A percentile compares a stretch with the other conserved stretches of the same genome.
phyloP scores from a whole-genome alignment of 2,888 invertebrate species.

The Linnaemya tessellans region DNA sequence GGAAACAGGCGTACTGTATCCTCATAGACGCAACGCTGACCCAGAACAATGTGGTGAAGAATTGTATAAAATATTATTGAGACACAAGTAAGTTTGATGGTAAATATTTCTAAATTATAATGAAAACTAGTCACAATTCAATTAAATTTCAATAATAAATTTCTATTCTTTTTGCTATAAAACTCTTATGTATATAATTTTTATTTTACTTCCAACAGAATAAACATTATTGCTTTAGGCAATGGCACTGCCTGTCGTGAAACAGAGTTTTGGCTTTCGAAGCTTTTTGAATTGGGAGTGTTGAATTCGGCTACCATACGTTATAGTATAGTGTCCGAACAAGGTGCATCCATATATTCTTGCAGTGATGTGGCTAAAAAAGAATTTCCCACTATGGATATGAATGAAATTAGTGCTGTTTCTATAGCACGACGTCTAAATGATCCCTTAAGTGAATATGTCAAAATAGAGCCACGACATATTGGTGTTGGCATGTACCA shows the following conservation, averaged over 20 bases:
- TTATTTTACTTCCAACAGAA: conserved; percentile 84
- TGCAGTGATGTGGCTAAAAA: conserved; percentile 92
- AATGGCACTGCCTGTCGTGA: conserved; percentile 96
- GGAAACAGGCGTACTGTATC: conserved; percentile 88
- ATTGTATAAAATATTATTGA: conserved; percentile 84
- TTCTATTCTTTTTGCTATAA: too few relatives aligned
- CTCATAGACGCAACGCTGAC: conserved; percentile 84
- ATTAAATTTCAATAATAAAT: neutral
- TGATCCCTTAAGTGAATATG: conserved; percentile 95
- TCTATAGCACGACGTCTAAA: conserved; percentile 94
- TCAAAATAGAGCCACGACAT: conserved; percentile 96
- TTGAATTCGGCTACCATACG: conserved; percentile 85
- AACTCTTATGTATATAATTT: neutral
- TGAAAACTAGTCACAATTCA: neutral
- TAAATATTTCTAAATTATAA: neutral
- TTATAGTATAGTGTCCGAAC: conserved; percentile 93
- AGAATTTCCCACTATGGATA: conserved; percentile 93
- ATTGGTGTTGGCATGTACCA: conserved; percentile 98
- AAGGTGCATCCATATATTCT: conserved; percentile 96
- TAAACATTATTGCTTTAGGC: conserved; percentile 93
- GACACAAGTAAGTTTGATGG: conserved; percentile 84
- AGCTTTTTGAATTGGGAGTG: conserved; percentile 85
- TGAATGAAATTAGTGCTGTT: conserved; percentile 91
- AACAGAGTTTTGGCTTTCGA: conserved; percentile 90
- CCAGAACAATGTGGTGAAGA: conserved; percentile 76